Evolutionary conservation across 1,140 invertebrate species (phyloP), one percentile per base, ranked within the genome.

Genomic region (Anoplophora glabripennis): DNA sequence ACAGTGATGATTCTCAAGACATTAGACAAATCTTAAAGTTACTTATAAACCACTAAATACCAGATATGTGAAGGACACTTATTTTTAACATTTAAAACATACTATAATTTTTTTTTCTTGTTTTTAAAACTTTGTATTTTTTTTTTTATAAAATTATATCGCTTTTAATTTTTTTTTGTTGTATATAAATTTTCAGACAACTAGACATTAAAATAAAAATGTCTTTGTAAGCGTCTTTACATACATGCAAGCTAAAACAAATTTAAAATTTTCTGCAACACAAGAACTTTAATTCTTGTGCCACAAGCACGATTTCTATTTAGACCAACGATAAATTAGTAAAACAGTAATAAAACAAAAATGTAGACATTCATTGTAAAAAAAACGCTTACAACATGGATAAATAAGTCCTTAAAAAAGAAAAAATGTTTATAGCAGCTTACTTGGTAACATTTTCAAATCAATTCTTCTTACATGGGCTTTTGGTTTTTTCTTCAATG

Each of bases 91-190:
- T 49, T 35, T 49, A 36, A 14, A 14, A 49, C 28, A 14, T 49
- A 21, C 34, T 34, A 48, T 48, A 28, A 9, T 48, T 49, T 49
- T 49, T 49, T 49, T 49, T 14, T 34, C 21, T 34, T 33, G 33
- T 35, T 34, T n/a, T 49, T 14, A 34, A 49, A 21, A 34, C 11
- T n/a, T 49, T 34, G 11, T 14, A 21, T 34, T 33, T 49, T 49
- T 33, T n/a, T 49, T 49, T 9, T 7, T 17, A 21, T 21, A 49
- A 35, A 49, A 33, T 49, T 49, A 34, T 49, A n/a, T 49, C n/a
- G n/a, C 35, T 33, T 21, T 49, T 34, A 49, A 34, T 12, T 47
- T 49, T 49, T 49, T 49, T 49, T 49, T 49, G 47, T 15, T 9
- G 47, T 49, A 34, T n/a, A 14, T 15, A 40, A 12, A 12, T 40